Conservation (phyloP, 2,888 invertebrate genomes). For the Phragmatobia fuliginosa region DNA sequence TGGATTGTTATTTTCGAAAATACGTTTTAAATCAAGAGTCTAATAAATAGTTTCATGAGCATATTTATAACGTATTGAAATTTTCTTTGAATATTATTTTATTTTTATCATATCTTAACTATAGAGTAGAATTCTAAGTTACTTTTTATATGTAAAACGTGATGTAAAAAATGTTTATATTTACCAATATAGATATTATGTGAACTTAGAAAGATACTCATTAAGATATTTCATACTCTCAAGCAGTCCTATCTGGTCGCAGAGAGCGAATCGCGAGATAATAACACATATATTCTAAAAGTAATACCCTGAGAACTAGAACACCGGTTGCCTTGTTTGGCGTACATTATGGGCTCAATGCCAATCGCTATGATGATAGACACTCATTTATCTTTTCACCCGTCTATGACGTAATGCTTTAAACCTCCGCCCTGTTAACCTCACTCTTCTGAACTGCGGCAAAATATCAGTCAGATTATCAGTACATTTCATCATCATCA, state of each 20-base stretch:
- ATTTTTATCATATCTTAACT: not conserved
- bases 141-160: not conserved
- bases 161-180: too few relatives aligned
- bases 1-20: not conserved
- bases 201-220: not conserved
- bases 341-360: constrained; percentile 30
- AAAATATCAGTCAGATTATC: too few relatives aligned
- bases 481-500: too few relatives aligned
- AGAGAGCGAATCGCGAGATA: constrained; percentile 24
- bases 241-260: constrained; percentile 1
- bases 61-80: not conserved
- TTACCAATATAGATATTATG: not conserved
- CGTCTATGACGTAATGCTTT: constrained; percentile 3
- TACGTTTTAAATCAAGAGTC: not conserved
- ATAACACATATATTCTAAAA: constrained; percentile 32
- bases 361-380: constrained; percentile 33
- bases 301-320: constrained; percentile 42
- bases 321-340: constrained; percentile 35
- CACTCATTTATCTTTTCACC: constrained; percentile 21
- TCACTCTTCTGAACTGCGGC: not conserved
- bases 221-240: not conserved
- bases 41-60: not conserved
- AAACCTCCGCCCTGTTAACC: not conserved
- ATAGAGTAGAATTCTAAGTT: not conserved
- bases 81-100: not conserved